These are phyloP conservation scores for Liposcelis brunnea DNA, from an alignment of 2,888 invertebrate genomes.

Conservation along the genomic window DNA sequence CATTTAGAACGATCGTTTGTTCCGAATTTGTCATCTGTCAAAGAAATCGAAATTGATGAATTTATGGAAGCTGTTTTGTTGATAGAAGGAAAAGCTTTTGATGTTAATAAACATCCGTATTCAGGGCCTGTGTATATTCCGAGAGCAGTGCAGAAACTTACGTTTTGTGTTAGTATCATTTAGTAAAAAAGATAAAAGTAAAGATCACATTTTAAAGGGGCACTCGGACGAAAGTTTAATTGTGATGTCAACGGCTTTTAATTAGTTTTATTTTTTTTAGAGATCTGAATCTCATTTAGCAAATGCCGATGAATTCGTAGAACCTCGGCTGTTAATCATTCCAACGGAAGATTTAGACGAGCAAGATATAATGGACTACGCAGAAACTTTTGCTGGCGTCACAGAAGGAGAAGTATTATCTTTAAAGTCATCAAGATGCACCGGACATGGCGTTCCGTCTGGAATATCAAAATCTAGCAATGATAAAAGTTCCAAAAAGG, in stretches of 20 bases:
- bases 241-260: too few relatives aligned
- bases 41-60: slow-evolving; percentile 34
- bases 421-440: too few relatives aligned
- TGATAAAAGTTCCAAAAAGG: too few relatives aligned
- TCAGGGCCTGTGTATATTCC: slow-evolving; percentile 40
- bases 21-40: slow-evolving; percentile 32
- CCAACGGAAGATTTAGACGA: slow-evolving; percentile 26
- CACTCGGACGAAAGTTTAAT: too few relatives aligned
- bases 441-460: too few relatives aligned
- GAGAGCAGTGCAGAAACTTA: slow-evolving; percentile 31
- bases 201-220: too few relatives aligned
- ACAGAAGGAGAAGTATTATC: background rate
- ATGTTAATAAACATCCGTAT: slow-evolving; percentile 35
- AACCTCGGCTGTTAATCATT: slow-evolving; percentile 19
- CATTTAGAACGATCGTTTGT: slow-evolving; percentile 38
- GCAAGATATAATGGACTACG: slow-evolving; percentile 32
- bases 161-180: slow-evolving; percentile 23
- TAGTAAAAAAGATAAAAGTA: slow-evolving; percentile 19
- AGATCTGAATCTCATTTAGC: too few relatives aligned
- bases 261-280: too few relatives aligned
- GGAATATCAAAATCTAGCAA: too few relatives aligned
- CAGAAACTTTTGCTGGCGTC: too few relatives aligned
- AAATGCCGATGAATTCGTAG: slow-evolving; percentile 25
- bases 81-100: slow-evolving; percentile 36
- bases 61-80: slow-evolving; percentile 38